A percentile compares a stretch with the other conserved stretches of the same genome.
These are phyloP conservation scores for Lysandra bellargus DNA, from an alignment of 2,888 invertebrate genomes.

Conservation along the genomic window DNA sequence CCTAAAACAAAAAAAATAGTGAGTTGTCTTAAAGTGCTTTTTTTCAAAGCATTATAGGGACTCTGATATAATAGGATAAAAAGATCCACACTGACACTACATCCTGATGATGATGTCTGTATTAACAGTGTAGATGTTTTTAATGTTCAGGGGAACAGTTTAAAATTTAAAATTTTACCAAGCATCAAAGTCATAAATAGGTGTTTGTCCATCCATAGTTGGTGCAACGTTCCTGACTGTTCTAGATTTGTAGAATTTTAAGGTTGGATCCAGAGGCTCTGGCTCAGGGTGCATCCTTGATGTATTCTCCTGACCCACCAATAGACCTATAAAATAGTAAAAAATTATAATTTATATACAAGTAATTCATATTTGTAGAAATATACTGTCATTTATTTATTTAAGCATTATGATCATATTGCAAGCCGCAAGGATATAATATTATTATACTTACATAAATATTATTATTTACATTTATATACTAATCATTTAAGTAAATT, in stretches of 20 bases:
- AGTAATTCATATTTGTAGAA: background rate
- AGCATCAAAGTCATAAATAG: slow-evolving; percentile 89
- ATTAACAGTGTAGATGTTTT: too few relatives aligned
- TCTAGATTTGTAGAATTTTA: slow-evolving; percentile 84
- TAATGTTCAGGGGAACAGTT: too few relatives aligned
- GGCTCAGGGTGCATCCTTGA: slow-evolving; percentile 57
- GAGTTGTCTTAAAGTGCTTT: background rate
- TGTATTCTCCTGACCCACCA: slow-evolving; percentile 51
- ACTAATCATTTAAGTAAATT: too few relatives aligned
- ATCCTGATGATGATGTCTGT: background rate
- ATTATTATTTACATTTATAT: too few relatives aligned
- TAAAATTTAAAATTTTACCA: slow-evolving; percentile 75
- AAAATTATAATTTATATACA: background rate
- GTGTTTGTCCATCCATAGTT: slow-evolving; percentile 81
- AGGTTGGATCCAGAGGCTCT: slow-evolving; percentile 77
- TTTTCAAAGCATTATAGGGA: too few relatives aligned
- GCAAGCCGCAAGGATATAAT: too few relatives aligned
- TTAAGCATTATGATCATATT: too few relatives aligned
- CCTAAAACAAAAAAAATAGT: slow-evolving; percentile 53
- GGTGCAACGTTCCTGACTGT: slow-evolving; percentile 73
- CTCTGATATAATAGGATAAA: too few relatives aligned
- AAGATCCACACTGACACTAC: background rate
- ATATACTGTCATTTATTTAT: background rate
- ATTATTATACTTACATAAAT: too few relatives aligned
- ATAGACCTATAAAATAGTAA: slow-evolving; percentile 52